Evolutionary conservation across 2,888 invertebrate species (phyloP).

Genomic region (Bruchidius siliquastri): DNA sequence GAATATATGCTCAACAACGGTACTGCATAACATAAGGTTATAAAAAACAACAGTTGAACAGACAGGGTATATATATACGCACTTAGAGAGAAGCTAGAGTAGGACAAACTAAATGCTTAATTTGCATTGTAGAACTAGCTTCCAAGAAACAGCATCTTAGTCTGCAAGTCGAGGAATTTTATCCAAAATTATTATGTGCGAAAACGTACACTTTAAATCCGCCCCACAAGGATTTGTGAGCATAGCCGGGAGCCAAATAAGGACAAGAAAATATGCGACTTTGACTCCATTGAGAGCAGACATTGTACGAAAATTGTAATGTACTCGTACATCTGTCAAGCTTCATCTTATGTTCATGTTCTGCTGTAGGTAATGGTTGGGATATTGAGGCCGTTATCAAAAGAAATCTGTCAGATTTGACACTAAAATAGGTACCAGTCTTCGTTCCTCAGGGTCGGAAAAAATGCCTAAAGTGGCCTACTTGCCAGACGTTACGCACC

Average conservation of each 20-base stretch:
- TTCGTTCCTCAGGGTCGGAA: too few species aligned
- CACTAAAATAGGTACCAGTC: too few species aligned
- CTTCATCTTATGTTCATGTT: too few species aligned
- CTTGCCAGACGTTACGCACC: too few species aligned
- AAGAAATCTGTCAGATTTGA: too few species aligned
- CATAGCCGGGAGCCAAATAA: background rate
- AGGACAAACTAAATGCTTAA: background rate
- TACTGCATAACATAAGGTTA: background rate
- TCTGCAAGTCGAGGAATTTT: background rate
- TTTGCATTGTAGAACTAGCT: background rate
- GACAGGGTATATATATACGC: background rate
- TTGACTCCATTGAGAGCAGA: background rate
- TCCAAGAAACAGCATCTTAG: background rate
- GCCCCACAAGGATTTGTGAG: background rate
- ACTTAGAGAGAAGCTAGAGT: background rate
- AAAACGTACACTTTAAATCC: background rate
- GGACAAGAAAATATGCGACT: background rate
- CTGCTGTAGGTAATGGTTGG: too few species aligned
- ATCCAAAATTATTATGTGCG: background rate
- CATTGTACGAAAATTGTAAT: too few species aligned
- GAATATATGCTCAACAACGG: background rate
- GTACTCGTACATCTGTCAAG: too few species aligned
- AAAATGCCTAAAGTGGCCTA: too few species aligned
- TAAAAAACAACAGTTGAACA: background rate
- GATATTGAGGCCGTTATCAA: too few species aligned